Conservation (phyloP, 2,888 invertebrate species). For the Mylabris sibirica region DNA sequence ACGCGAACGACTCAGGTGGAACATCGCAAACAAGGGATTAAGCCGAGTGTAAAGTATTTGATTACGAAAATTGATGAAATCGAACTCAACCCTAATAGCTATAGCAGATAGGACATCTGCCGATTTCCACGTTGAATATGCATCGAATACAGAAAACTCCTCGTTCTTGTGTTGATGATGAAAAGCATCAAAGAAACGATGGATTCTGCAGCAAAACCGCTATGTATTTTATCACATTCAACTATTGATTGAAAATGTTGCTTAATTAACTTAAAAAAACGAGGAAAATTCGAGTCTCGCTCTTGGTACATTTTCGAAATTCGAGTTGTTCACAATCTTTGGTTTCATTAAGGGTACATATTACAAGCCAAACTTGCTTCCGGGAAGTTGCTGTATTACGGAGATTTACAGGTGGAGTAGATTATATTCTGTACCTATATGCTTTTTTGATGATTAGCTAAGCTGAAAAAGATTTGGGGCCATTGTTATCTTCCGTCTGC, state of each 20-base stretch:
- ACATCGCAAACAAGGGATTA: slow-evolving; percentile 52
- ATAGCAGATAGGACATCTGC: slow-evolving; percentile 42
- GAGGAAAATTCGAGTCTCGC: neutral
- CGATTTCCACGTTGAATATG: slow-evolving; percentile 42
- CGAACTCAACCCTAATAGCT: slow-evolving; percentile 42
- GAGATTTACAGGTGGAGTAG: neutral
- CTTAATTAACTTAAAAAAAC: slow-evolving; percentile 10
- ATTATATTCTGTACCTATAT: neutral
- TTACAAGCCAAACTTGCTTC: slow-evolving; percentile 11
- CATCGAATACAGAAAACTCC: slow-evolving; percentile 18
- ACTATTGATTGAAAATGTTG: neutral
- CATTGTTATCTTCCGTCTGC: slow-evolving; percentile 1
- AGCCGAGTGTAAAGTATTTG: slow-evolving; percentile 55
- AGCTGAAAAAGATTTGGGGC: neutral
- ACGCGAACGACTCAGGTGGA: slow-evolving; percentile 50
- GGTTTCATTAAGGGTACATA: slow-evolving; percentile 3
- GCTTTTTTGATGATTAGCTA: neutral
- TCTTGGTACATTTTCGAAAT: neutral
- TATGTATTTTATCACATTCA: neutral
- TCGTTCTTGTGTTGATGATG: slow-evolving; percentile 22
- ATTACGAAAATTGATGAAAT: slow-evolving; percentile 57
- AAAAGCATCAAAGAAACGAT: slow-evolving; percentile 26
- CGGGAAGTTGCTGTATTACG: slow-evolving; percentile 9
- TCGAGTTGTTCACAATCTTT: neutral
- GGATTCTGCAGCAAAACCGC: slow-evolving; percentile 2